These are phyloP conservation scores for Pilophorus perplexus DNA, from an alignment of 2,888 invertebrate species.

Conservation along the genomic window DNA sequence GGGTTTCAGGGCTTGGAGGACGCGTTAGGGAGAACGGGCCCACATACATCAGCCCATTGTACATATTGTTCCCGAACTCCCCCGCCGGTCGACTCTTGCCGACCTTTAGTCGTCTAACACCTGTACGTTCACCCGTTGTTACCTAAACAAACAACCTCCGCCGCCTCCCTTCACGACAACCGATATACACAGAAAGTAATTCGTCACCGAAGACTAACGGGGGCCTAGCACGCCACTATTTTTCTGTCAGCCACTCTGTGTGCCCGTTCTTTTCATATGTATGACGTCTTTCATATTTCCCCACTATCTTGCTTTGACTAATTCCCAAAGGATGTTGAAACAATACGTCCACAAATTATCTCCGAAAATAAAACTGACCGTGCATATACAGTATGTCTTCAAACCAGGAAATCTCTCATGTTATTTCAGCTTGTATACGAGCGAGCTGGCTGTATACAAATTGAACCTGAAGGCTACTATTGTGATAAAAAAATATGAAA, in stretches of 20 bases:
- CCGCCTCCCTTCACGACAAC: no score
- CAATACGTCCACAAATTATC: no score
- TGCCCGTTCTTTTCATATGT: no score
- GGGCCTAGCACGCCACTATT: background rate
- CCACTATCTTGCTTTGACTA: no score
- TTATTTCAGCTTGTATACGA: background rate
- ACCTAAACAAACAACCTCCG: background rate
- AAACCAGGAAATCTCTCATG: background rate
- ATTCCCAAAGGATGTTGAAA: no score
- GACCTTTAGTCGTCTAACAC: background rate
- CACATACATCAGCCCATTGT: conserved; percentile 26
- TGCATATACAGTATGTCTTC: background rate
- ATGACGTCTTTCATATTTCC: background rate
- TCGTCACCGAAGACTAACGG: background rate
- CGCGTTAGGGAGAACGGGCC: background rate
- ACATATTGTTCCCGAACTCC: conserved; percentile 5
- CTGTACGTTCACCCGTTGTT: background rate
- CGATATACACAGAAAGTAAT: conserved; percentile 8
- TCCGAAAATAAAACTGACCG: no score
- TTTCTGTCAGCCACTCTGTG: background rate
- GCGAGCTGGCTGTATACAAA: background rate
- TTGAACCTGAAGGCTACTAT: background rate
- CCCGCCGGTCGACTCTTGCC: background rate
- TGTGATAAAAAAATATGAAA: background rate
- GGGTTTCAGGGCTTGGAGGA: conserved; percentile 1